phyloP scores from a whole-genome alignment of 2,113 vertebrate species.

The Octodon degus region DNA sequence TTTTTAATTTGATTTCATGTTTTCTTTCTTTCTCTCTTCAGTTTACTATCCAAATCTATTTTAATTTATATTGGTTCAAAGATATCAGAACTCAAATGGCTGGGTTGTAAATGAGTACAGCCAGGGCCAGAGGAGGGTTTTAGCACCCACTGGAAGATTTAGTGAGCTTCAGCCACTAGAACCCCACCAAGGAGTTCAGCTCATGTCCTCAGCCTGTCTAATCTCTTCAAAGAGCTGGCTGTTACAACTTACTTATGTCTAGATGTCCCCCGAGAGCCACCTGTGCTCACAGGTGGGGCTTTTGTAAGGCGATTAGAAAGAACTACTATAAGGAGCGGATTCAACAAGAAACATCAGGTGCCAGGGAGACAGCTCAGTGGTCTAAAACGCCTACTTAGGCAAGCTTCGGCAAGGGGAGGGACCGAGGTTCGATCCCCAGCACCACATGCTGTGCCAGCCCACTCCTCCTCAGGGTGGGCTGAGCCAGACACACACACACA shows the following conservation, averaged over 20 bases:
- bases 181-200: not conserved
- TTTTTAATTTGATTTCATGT: not conserved
- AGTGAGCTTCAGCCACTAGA: not conserved
- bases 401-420: no score
- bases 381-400: no score
- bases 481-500: no score
- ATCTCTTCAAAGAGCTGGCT: not conserved
- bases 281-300: not conserved
- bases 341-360: not conserved
- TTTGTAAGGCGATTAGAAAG: not conserved
- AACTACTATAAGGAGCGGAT: not conserved
- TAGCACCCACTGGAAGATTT: not conserved
- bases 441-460: no score
- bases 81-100: not conserved
- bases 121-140: not conserved
- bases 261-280: not conserved
- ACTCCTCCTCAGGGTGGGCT: no score
- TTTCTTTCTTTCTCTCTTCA: not conserved
- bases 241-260: not conserved
- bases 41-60: not conserved
- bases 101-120: not conserved
- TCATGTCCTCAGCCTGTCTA: not conserved
- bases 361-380: no score
- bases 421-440: no score
- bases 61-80: constrained; percentile 25